phyloP scores from a whole-genome alignment of 2,113 vertebrate genomes.

The Neogobius melanostomus region DNA sequence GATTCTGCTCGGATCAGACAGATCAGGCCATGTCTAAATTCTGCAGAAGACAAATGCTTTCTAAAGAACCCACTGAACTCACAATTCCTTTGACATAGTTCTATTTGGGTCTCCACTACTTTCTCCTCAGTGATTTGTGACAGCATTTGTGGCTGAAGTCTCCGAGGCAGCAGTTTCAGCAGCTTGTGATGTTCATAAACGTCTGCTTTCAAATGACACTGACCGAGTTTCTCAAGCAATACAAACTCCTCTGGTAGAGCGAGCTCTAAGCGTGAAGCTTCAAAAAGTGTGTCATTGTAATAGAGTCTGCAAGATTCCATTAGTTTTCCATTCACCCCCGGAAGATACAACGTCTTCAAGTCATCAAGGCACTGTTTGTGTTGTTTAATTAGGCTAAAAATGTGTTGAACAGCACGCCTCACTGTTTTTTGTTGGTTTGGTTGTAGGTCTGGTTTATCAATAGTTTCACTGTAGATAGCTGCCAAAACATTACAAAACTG shows the following conservation, averaged over 20 bases:
- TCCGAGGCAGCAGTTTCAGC: conserved; percentile 68
- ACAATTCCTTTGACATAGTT: conserved; percentile 67
- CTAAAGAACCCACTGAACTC: conserved; percentile 64
- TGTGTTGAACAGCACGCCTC: conserved; percentile 58
- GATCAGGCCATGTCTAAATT: conserved; percentile 76
- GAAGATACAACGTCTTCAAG: conserved; percentile 72
- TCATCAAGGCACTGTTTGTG: neutral
- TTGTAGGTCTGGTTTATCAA: conserved; percentile 49
- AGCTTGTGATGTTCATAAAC: conserved; percentile 50
- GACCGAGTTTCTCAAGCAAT: conserved; percentile 70
- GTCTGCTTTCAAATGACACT: conserved; percentile 47
- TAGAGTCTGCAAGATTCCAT: conserved; percentile 68
- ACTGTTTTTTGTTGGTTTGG: conserved; percentile 64
- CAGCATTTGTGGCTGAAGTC: conserved; percentile 66
- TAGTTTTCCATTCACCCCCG: conserved; percentile 75
- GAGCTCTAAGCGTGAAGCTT: conserved; percentile 30
- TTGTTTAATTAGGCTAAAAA: conserved; percentile 70
- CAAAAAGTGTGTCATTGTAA: conserved; percentile 76
- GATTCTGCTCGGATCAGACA: conserved; percentile 76
- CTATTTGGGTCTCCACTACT: conserved; percentile 50
- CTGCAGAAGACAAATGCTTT: conserved; percentile 66
- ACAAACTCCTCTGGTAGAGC: conserved; percentile 57
- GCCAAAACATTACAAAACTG: conserved; percentile 77
- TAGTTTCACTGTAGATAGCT: conserved; percentile 73
- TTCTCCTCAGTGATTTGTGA: conserved; percentile 68